Evolutionary conservation across 1,140 invertebrate species (phyloP).

Genomic region (Ctenoplectra terminalis): DNA sequence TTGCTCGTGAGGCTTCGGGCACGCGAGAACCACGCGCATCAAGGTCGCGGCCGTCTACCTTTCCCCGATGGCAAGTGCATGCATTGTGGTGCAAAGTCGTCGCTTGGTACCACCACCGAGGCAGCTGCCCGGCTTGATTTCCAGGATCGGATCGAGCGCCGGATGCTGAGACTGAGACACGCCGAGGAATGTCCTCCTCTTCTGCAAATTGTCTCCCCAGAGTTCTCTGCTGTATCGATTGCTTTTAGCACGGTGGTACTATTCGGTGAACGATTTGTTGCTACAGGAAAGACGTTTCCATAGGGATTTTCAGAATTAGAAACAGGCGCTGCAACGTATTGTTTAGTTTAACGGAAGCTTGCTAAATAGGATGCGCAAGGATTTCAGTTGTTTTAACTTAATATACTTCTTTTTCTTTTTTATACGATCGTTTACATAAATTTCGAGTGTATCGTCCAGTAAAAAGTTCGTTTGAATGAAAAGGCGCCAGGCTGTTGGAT

Average conservation of each 20-base stretch:
- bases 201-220: not conserved
- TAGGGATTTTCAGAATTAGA: too few relatives aligned
- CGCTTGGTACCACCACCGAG: conserved; percentile 56
- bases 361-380: too few relatives aligned
- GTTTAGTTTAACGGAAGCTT: too few relatives aligned
- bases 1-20: conserved; percentile 77
- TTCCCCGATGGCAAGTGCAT: conserved; percentile 75
- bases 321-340: too few relatives aligned
- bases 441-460: too few relatives aligned
- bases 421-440: not conserved
- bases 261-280: too few relatives aligned
- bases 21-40: conserved; percentile 83
- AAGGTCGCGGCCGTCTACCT: conserved; percentile 82
- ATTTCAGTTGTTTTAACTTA: not conserved
- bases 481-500: too few relatives aligned
- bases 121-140: conserved; percentile 54
- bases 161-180: not conserved
- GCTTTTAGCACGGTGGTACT: not conserved
- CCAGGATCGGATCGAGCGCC: conserved; percentile 53
- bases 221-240: not conserved
- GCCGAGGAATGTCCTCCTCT: not conserved
- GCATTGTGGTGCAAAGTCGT: conserved; percentile 68
- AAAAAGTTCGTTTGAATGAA: not conserved
- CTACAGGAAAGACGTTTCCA: not conserved
- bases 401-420: not conserved